Conservation (phyloP, 2,888 invertebrate species). For the Hirtodrosophila confusa region DNA sequence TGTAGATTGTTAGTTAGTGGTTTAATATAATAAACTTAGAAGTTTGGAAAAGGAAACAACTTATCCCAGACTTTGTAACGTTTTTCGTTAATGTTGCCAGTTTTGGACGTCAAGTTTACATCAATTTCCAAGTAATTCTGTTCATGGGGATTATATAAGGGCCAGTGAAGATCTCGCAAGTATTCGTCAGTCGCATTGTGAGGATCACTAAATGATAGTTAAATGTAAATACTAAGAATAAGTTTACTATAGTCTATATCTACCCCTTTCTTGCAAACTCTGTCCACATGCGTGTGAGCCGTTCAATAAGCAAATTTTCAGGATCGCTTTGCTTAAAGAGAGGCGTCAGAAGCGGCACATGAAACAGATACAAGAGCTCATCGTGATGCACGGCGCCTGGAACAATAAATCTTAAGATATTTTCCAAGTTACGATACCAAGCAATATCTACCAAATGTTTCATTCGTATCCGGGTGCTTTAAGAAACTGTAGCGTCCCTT, state of each 20-base stretch:
- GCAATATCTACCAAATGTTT: slow-evolving; percentile 83
- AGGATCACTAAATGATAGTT: slow-evolving; percentile 70
- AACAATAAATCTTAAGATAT: not conserved
- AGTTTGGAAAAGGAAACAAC: slow-evolving; percentile 57
- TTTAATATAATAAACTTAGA: slow-evolving; percentile 13
- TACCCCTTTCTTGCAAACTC: slow-evolving; percentile 83
- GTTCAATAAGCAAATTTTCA: slow-evolving; percentile 84
- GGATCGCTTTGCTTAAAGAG: slow-evolving; percentile 81
- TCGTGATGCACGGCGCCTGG: slow-evolving; percentile 85
- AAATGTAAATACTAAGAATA: too few species aligned
- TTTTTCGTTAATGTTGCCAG: slow-evolving; percentile 64
- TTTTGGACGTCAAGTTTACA: slow-evolving; percentile 61
- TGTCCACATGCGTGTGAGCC: slow-evolving; percentile 84
- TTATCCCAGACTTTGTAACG: slow-evolving; percentile 71
- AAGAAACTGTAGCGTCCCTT: slow-evolving; percentile 86
- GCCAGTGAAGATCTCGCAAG: slow-evolving; percentile 71
- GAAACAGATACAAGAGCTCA: slow-evolving; percentile 84
- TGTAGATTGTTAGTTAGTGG: too few species aligned
- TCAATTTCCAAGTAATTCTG: slow-evolving; percentile 80
- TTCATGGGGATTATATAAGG: slow-evolving; percentile 55
- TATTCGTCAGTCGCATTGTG: slow-evolving; percentile 76
- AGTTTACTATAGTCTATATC: not conserved
- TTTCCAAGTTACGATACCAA: fast-evolving
- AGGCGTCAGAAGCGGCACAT: slow-evolving; percentile 75
- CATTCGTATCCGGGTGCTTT: slow-evolving; percentile 82